Conservation (phyloP, 2,113 vertebrate species). For the Mesembrinibis cayennensis region DNA sequence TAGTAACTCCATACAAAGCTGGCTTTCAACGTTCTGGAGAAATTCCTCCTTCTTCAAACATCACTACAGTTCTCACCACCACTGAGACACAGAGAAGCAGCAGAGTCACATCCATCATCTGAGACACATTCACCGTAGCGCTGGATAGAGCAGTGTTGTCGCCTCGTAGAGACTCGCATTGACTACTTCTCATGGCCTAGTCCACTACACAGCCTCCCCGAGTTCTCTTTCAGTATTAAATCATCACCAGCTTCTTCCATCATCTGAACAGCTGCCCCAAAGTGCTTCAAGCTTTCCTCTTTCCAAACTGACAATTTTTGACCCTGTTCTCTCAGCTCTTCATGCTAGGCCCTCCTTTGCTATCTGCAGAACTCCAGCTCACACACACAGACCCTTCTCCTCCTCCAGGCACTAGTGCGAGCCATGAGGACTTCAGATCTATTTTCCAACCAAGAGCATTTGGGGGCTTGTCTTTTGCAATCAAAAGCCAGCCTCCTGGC, state of each 20-base stretch:
- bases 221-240: not conserved
- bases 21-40: not conserved
- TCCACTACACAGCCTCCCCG: not conserved
- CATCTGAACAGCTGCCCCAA: not conserved
- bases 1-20: not conserved
- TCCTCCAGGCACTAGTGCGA: not conserved
- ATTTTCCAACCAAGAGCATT: not conserved
- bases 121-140: not conserved
- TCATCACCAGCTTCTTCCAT: not conserved
- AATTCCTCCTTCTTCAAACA: not conserved
- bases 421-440: not conserved
- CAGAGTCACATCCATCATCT: not conserved
- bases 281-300: not conserved
- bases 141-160: not conserved
- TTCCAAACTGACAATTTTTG: not conserved
- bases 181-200: not conserved
- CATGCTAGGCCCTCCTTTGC: not conserved
- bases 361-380: not conserved
- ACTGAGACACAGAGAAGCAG: not conserved
- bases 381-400: not conserved
- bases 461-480: not conserved
- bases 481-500: not conserved
- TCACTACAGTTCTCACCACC: not conserved
- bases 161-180: rapidly evolving
- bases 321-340: not conserved